These are phyloP conservation scores for Oncorhynchus nerka DNA, from an alignment of 2,113 vertebrate genomes.

Conservation along the genomic window DNA sequence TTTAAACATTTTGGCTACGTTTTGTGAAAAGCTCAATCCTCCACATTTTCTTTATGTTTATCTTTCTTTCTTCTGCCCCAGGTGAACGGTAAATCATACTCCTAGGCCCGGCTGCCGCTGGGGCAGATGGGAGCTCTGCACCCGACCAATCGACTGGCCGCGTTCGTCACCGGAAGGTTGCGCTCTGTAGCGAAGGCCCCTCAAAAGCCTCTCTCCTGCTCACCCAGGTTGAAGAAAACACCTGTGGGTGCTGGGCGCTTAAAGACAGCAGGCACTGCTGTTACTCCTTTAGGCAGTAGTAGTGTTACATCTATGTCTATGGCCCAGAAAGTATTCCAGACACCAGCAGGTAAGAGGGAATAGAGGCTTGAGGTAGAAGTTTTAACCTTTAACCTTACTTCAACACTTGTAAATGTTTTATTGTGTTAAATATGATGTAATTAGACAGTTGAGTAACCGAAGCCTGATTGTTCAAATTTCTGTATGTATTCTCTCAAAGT, in stretches of 20 bases:
- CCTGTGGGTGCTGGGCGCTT: too few species aligned
- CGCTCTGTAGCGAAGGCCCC: conserved; percentile 14
- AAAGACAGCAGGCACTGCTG: conserved; percentile 24
- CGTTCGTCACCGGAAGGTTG: conserved; percentile 85
- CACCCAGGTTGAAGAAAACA: conserved; percentile 1
- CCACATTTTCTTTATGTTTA: background rate
- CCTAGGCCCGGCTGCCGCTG: conserved; percentile 87
- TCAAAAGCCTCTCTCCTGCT: background rate
- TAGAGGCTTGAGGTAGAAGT: background rate
- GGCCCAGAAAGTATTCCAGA: background rate
- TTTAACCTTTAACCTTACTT: background rate
- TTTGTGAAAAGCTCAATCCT: background rate
- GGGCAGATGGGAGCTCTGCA: conserved; percentile 92
- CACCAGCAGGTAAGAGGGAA: background rate
- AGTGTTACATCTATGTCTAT: too few species aligned
- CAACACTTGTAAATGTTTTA: background rate
- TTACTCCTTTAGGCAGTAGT: conserved; percentile 39
- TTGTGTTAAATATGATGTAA: background rate
- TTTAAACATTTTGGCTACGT: background rate
- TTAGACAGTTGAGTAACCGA: background rate
- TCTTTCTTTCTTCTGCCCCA: conserved; percentile 54
- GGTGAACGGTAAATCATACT: conserved; percentile 91
- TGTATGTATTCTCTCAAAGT: background rate
- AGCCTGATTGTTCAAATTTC: background rate
- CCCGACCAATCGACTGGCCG: conserved; percentile 89